These are phyloP conservation scores for Caenorhabditis afra DNA, from an alignment of 2,888 invertebrate species.

Conservation along the genomic window DNA sequence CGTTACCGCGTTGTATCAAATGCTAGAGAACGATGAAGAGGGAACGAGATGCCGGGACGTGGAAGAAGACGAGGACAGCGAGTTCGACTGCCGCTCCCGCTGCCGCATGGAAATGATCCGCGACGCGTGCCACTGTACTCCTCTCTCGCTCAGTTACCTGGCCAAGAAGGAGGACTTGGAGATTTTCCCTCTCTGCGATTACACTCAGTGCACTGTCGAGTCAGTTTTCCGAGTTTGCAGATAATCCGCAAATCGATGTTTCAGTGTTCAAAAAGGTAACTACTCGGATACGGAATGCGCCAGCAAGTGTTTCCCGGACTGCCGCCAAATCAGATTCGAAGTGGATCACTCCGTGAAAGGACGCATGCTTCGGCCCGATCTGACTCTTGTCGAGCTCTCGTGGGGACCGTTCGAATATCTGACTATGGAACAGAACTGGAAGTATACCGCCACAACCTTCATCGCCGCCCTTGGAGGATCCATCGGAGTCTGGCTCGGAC, in stretches of 20 bases:
- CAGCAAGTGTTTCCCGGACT: constrained; percentile 75
- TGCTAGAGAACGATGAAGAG: constrained; percentile 79
- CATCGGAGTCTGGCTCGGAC: constrained; percentile 80
- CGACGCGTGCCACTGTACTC: constrained; percentile 76
- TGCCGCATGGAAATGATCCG: constrained; percentile 78
- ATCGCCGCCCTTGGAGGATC: constrained; percentile 80
- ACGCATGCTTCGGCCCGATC: constrained; percentile 74
- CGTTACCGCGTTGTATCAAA: constrained; percentile 74
- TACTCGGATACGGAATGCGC: constrained; percentile 76
- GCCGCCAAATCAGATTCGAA: constrained; percentile 76
- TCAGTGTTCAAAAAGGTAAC: constrained; percentile 75
- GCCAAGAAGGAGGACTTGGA: constrained; percentile 69
- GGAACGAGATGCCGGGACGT: constrained; percentile 77
- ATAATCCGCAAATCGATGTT: constrained; percentile 20
- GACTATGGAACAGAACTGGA: constrained; percentile 77
- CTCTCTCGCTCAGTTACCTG: constrained; percentile 73
- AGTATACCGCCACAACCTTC: constrained; percentile 74
- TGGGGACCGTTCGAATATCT: constrained; percentile 80
- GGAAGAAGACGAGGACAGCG: constrained; percentile 76
- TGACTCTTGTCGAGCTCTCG: constrained; percentile 75
- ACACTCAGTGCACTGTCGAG: constrained; percentile 76
- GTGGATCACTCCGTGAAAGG: constrained; percentile 77
- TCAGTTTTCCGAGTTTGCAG: constrained; percentile 43
- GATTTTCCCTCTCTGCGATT: constrained; percentile 77
- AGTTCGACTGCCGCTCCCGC: constrained; percentile 77